Conservation (phyloP, 1,140 invertebrate species). For the Sesamia nonagrioides region DNA sequence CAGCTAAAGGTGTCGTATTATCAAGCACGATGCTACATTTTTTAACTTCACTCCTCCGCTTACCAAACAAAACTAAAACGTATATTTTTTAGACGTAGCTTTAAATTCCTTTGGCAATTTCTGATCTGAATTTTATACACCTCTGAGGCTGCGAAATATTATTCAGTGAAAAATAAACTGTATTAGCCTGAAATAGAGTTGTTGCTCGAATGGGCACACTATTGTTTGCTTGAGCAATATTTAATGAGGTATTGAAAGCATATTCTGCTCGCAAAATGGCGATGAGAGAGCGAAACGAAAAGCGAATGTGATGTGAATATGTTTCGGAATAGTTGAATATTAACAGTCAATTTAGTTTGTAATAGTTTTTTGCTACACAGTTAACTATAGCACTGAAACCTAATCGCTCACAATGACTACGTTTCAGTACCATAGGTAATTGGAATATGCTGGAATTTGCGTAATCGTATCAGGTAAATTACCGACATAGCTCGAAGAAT, state of each 20-base stretch:
- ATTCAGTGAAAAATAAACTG: background rate
- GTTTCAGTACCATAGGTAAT: too few species aligned
- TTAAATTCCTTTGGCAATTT: constrained; percentile 1
- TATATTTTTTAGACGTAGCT: background rate
- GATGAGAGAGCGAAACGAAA: background rate
- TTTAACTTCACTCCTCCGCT: background rate
- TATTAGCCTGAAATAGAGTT: background rate
- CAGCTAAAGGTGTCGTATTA: constrained; percentile 13
- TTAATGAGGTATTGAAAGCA: constrained; percentile 1
- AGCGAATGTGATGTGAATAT: background rate
- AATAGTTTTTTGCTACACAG: background rate
- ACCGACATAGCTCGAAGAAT: too few species aligned
- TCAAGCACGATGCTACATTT: background rate
- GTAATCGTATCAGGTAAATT: too few species aligned
- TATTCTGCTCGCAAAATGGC: constrained; percentile 1
- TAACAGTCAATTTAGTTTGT: background rate
- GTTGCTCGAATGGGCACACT: background rate
- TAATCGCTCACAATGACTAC: too few species aligned
- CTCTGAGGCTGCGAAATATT: background rate
- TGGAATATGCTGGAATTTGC: too few species aligned
- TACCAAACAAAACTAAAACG: background rate
- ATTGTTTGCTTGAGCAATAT: background rate
- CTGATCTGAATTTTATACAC: background rate
- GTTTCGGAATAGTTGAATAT: background rate
- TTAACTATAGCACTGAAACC: too few species aligned